Percentiles rank a stretch among this genome's conserved stretches.
phyloP scores from a whole-genome alignment of 2,113 vertebrate species.

The Nanorana parkeri region DNA sequence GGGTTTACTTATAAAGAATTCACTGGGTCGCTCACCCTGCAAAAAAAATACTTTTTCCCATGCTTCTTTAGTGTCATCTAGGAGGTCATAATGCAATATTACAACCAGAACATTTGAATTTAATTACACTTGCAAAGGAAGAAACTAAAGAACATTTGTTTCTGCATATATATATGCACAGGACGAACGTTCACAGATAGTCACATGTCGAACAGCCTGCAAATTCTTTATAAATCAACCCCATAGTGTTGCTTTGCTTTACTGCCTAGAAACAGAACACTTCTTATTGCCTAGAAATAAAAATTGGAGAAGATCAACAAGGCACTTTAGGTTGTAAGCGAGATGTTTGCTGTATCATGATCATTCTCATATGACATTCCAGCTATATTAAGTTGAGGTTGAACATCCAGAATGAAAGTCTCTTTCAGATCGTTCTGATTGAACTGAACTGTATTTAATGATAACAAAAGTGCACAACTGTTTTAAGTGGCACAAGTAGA shows the following conservation, averaged over 20 bases:
- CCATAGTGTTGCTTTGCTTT: neutral
- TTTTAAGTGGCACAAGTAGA: conserved; percentile 7
- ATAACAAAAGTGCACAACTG: neutral
- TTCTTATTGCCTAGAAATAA: neutral
- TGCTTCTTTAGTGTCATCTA: too few species aligned
- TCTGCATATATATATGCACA: too few species aligned
- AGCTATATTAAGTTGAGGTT: neutral
- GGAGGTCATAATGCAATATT: too few species aligned
- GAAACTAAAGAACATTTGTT: too few species aligned
- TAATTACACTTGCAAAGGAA: too few species aligned
- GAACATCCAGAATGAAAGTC: neutral
- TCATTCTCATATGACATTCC: neutral
- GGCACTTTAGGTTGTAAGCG: conserved; percentile 29
- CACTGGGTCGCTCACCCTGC: too few species aligned
- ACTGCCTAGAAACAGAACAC: neutral
- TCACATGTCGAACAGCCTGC: too few species aligned
- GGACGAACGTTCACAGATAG: too few species aligned
- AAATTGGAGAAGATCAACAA: conserved; percentile 19
- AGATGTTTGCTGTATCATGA: neutral
- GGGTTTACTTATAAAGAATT: too few species aligned
- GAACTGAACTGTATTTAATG: neutral
- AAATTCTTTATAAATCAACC: too few species aligned
- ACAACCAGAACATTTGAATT: too few species aligned
- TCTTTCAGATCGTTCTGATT: neutral
- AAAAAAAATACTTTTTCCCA: too few species aligned